Evolutionary conservation across 2,797 vertebrate genomes (phyloP), one percentile per base, ranked within the genome.

Genomic region (Spinus olivaceus): DNA sequence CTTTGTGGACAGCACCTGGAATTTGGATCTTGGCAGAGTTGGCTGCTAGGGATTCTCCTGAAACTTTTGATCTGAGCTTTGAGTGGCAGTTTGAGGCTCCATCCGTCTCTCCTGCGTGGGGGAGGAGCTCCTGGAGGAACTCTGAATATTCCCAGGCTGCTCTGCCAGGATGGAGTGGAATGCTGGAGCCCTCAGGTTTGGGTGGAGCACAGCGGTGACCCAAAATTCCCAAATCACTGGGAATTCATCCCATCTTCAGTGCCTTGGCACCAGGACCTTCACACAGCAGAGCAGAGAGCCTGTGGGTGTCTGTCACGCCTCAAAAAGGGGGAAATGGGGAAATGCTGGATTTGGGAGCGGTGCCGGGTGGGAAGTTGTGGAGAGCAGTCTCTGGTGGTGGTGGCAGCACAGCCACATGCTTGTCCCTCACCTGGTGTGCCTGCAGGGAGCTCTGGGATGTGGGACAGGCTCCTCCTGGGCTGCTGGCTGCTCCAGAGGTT

Each of bases 71-170:
- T 96, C 67, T 56, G 66, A 35, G 10, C 72, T 69, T 13, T 72
- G 79, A 90, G 27, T 88, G 94, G 20, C 80, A 22, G 60, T 86
- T 88, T 86, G 94, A 65, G 95, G 88, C 67, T 85, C 61, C 6
- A 2, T 14, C 64, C 37, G 35, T 8, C 33, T 51, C 77, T 15
- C 24, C 60, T 60, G 67, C 7, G 5, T 39, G 71, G 53, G 61
- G 61, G 32, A 74, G 64, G 46, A 3, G 30, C 72, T 81, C 32
- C 37, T 25, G 49, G 13, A 39, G 81, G 72, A 46, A 15, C 3
- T 2, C 2, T 16, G 54, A 39, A 18, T 59, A 50, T 53, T 92
- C 61, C 65, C 22, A 22, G 46, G 46, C 46, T 46, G 46, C 7
- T 46, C 22, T 46, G 46, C 46, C 1, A 1, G 2, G 28, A 14